These are phyloP conservation scores for Sipha maydis DNA, from an alignment of 2,888 invertebrate genomes.

Conservation along the genomic window DNA sequence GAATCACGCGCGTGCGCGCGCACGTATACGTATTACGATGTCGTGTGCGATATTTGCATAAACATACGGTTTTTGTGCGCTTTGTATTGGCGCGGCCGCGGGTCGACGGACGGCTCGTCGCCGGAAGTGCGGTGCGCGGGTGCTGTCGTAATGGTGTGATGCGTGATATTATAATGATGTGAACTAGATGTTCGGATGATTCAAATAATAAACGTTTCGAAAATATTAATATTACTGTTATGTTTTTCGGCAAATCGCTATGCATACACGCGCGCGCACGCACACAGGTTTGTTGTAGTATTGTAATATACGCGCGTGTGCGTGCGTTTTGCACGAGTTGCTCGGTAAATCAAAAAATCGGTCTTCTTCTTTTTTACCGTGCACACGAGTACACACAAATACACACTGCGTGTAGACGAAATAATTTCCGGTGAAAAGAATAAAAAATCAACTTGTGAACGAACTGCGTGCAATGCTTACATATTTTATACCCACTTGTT, in stretches of 20 bases:
- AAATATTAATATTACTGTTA: conserved; percentile 39
- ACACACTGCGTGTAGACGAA: not conserved
- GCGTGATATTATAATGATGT: not conserved
- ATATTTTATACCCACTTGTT: too few relatives aligned
- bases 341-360: not conserved
- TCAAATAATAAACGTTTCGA: not conserved
- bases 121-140: not conserved
- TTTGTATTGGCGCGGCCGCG: too few relatives aligned
- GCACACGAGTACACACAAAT: too few relatives aligned
- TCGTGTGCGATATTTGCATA: too few relatives aligned
- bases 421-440: not conserved
- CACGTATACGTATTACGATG: not conserved
- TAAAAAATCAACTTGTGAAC: too few relatives aligned
- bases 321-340: conserved; percentile 43
- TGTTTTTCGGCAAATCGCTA: not conserved
- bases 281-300: too few relatives aligned
- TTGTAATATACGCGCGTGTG: too few relatives aligned
- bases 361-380: not conserved
- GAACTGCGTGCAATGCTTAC: too few relatives aligned
- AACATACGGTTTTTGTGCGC: too few relatives aligned
- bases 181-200: not conserved
- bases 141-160: not conserved
- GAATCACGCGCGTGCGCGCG: not conserved
- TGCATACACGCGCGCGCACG: too few relatives aligned
- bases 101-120: not conserved